Evolutionary conservation across 2,888 invertebrate genomes (phyloP), one percentile per base, ranked within the genome.

Genomic region (Catocala nupta): DNA sequence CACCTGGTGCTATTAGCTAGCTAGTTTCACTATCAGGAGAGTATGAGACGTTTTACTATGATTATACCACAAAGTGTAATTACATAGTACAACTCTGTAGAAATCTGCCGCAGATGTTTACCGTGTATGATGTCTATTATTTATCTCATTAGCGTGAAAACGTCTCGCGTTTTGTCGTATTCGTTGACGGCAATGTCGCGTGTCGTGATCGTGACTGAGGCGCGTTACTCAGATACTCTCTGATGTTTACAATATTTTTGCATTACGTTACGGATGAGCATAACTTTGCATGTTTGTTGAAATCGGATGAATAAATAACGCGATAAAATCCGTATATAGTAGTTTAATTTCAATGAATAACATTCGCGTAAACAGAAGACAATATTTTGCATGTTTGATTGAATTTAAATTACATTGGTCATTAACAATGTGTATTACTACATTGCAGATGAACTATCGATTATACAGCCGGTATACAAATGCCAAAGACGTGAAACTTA

Each of bases 121-220:
- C 80, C 78, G 78, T 71, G 75, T 78, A 81, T 77, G 75, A 77
- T 78, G 77, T 74, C 76, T 74, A 72, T 73, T 83, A 82, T 82
- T 82, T 79, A 78, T 84, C 81, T 84, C 84, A 85, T 88, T 88
- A 84, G 80, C 77, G 84, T 84, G 84, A 86, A 89, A 86, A 81
- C 73, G 70, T 77, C 78, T 78, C 80, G 78, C 81, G 81, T 79
- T 80, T 79, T 78, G 77, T 81, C 78, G 75, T 70, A 63, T 72
- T 60, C 51, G 52, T 66, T 73, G 70, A 63, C 59, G 58, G 52
- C 52, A 58, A 51, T 55, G 63, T 61, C 50, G 65, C 55, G 61
- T 75, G 65, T 63, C 66, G 68, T 68, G 63, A 73, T 63, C 66
- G 68, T 68, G 63, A 73, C 68, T 63, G 68, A 57, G 63, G 59